Percentiles rank a stretch among this genome's conserved stretches.
Evolutionary conservation across 2,113 vertebrate genomes (phyloP).

Genomic region (Melanerpes aurifrons): DNA sequence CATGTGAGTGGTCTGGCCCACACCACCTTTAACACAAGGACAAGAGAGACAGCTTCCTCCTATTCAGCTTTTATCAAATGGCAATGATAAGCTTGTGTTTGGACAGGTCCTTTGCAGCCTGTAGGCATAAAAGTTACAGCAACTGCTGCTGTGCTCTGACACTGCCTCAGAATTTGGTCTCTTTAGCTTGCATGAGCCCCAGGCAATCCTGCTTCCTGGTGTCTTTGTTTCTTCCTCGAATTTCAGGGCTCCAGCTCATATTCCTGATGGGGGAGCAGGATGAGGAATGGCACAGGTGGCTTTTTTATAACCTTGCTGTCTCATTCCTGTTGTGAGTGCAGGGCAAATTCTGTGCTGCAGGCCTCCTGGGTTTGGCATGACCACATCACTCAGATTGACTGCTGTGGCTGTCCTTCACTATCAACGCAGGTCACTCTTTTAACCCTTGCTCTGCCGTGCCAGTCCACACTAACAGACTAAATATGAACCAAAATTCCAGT

Average conservation of each 20-base stretch:
- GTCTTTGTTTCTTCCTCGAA: neutral
- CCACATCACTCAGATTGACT: neutral
- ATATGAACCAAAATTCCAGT: neutral
- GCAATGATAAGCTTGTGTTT: neutral
- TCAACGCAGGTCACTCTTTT: neutral
- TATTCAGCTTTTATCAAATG: neutral
- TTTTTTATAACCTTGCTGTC: neutral
- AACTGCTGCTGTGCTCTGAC: neutral
- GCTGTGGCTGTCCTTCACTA: rapidly evolving
- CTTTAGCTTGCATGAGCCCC: neutral
- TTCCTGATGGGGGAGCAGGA: neutral
- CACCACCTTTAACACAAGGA: neutral
- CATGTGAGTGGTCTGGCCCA: neutral
- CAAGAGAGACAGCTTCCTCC: neutral
- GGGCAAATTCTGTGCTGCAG: neutral
- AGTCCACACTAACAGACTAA: neutral
- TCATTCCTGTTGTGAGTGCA: neutral
- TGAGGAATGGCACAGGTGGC: neutral
- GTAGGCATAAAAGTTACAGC: rapidly evolving
- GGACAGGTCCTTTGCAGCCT: neutral
- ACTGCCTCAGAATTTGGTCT: neutral
- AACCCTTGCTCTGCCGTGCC: neutral
- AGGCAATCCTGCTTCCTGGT: neutral
- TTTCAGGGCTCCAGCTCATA: neutral
- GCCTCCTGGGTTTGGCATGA: neutral